Evolutionary conservation across 2,797 vertebrate genomes (phyloP), one percentile per base, ranked within the genome.

Genomic region (Glyptemys insculpta): DNA sequence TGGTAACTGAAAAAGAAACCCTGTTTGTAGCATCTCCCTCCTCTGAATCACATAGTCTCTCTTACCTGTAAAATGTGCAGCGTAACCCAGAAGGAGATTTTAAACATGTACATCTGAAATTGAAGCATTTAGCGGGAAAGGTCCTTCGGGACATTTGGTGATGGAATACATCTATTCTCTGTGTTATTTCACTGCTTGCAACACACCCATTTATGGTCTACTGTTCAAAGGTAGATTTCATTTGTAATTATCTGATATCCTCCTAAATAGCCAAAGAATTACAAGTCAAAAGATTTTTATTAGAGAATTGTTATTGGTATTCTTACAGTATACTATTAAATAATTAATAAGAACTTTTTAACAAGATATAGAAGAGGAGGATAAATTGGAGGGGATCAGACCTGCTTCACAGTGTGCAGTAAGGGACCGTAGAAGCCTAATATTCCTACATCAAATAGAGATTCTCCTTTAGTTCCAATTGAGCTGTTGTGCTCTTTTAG

Each of bases 131-230:
- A 92, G 94, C 87, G 72, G 89, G 89, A 68, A 5, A 18, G 83
- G 85, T 95, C 94, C 94, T 96, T 37, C 79, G 92, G 94, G 96
- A 95, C 93, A 88, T 93, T 96, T 96, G 93, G 81, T 93, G 95
- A 92, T 96, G 94, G 93, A 94, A 97, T 94, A 92, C 89, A 92
- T 96, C 91, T 95, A 12, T 95, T 92, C 90, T 96, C 95, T 72
- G 89, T 84, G 96, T 94, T 96, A 93, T 94, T 97, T 96, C 92
- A 56, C 85, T 82, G 78, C 89, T 95, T 89, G 76, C 91, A 90
- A 79, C 93, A 90, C 93, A 53, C 95, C 93, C 95, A 87, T 94
- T 94, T 86, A 90, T 92, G 93, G 87, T 89, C 89, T 49, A 72
- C 85, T 95, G 87, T 93, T 95, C 86, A 62, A 44, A 82, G 91